These are phyloP conservation scores for Gymnothorax javanicus DNA, from an alignment of 2,797 vertebrate species.

Conservation along the genomic window DNA sequence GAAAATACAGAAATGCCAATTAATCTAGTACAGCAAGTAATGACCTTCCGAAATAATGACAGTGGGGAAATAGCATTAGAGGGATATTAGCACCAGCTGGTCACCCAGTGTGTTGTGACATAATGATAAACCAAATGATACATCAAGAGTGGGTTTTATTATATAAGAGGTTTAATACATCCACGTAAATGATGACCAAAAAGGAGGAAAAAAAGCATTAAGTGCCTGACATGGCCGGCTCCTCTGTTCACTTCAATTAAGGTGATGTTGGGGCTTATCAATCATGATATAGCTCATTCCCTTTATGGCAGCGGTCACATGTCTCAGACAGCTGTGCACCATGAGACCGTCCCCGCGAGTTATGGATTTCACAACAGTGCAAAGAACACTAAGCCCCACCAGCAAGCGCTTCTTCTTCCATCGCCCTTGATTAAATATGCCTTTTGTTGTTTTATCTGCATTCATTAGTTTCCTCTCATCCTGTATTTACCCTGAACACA, in stretches of 20 bases:
- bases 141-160: conserved; percentile 42
- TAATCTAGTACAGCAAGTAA: conserved; percentile 18
- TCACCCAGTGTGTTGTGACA: conserved; percentile 52
- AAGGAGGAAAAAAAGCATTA: conserved; percentile 30
- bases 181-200: background rate
- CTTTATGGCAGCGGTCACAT: conserved; percentile 54
- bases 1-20: background rate
- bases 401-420: conserved; percentile 26
- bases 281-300: conserved; percentile 61
- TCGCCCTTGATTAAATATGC: conserved; percentile 32
- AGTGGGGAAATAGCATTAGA: conserved; percentile 43
- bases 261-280: conserved; percentile 63
- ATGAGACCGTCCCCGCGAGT: conserved; percentile 38
- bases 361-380: conserved; percentile 33
- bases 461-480: background rate
- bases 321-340: conserved; percentile 36
- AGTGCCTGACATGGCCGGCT: conserved; percentile 43
- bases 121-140: conserved; percentile 54
- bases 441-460: background rate
- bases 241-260: conserved; percentile 60
- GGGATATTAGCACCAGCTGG: conserved; percentile 64
- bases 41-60: conserved; percentile 46
- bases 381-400: conserved; percentile 3
- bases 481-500: background rate
- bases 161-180: conserved; percentile 48